These are phyloP conservation scores for Opisthograptis luteolata DNA, from an alignment of 2,888 invertebrate species.

Conservation along the genomic window DNA sequence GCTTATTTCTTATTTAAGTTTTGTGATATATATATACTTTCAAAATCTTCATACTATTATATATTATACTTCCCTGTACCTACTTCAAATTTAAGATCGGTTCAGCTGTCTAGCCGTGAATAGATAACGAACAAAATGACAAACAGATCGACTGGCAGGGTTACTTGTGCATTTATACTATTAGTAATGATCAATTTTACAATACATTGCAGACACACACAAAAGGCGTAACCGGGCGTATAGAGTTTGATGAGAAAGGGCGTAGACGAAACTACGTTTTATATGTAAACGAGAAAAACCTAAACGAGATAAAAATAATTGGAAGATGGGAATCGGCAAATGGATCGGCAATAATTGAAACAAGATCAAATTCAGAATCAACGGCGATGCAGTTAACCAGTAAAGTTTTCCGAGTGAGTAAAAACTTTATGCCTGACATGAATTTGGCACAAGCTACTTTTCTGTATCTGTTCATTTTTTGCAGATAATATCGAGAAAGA, in stretches of 20 bases:
- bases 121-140: no score
- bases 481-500: conserved; percentile 86
- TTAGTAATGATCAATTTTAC: neutral
- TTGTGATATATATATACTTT: no score
- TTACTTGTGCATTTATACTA: no score
- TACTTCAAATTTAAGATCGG: no score
- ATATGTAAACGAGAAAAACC: conserved; percentile 86
- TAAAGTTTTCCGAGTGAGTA: conserved; percentile 34
- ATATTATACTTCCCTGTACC: no score
- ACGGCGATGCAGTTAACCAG: conserved; percentile 76
- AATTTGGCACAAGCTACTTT: no score
- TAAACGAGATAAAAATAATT: conserved; percentile 47
- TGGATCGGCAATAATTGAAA: conserved; percentile 80
- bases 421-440: no score
- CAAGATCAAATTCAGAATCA: conserved; percentile 72
- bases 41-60: no score
- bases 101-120: no score
- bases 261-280: conserved; percentile 87
- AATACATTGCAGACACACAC: conserved; percentile 83
- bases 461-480: neutral
- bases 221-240: conserved; percentile 87
- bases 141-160: no score
- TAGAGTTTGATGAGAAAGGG: conserved; percentile 88
- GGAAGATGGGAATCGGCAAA: conserved; percentile 70
- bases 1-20: no score